A percentile compares a stretch with the other conserved stretches of the same genome.
Evolutionary conservation across 2,113 vertebrate species (phyloP).

Genomic region (Marmota flaviventris): DNA sequence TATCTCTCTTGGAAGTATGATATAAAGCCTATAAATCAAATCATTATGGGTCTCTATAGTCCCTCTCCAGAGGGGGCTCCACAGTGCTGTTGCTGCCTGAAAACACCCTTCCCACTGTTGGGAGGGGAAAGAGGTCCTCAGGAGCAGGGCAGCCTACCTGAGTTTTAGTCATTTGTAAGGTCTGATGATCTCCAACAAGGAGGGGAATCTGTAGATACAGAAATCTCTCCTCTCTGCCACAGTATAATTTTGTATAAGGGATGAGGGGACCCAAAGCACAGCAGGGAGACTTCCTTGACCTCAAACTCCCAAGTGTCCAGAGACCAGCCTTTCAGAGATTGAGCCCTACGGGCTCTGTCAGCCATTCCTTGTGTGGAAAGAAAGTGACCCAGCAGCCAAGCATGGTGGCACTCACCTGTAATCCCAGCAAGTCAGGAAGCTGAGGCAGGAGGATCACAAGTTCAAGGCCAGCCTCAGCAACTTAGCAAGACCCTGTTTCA

Average conservation of each 20-base stretch:
- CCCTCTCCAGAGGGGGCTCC: not conserved
- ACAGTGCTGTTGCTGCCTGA: not conserved
- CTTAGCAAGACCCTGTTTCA: no score
- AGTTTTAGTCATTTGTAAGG: not conserved
- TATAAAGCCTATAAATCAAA: not conserved
- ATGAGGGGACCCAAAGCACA: not conserved
- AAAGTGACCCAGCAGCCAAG: no score
- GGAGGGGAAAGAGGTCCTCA: not conserved
- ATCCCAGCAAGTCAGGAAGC: no score
- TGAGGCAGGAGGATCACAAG: no score
- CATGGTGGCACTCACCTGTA: no score
- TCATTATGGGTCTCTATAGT: not conserved
- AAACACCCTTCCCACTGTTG: not conserved
- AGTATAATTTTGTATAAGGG: not conserved
- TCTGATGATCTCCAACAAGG: not conserved
- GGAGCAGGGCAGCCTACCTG: not conserved
- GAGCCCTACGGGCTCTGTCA: not conserved
- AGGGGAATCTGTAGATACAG: not conserved
- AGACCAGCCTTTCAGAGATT: not conserved
- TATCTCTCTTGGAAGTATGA: rapidly evolving
- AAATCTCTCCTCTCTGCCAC: not conserved
- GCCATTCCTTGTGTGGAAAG: not conserved
- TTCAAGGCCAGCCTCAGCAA: no score
- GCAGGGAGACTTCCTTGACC: not conserved
- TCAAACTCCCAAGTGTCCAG: not conserved